A percentile compares a stretch with the other conserved stretches of the same genome.
Conservation (phyloP, 1,140 invertebrate genomes). For the Teleopsis dalmanni region DNA sequence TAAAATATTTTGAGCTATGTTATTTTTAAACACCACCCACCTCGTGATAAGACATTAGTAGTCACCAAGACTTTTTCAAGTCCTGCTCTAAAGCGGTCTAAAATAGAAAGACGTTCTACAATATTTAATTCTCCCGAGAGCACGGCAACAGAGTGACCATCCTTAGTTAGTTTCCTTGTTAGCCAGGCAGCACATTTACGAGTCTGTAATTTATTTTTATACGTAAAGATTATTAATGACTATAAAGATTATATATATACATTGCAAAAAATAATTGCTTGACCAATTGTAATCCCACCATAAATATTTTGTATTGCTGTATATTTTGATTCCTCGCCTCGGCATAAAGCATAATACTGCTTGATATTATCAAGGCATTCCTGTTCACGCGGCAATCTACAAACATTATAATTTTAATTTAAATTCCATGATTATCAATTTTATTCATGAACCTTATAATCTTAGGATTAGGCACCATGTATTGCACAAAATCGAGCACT, state of each 20-base stretch:
- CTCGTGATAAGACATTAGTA: conserved; percentile 89
- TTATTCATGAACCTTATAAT: conserved; percentile 63
- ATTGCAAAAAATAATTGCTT: conserved; percentile 98
- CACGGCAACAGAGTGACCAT: conserved; percentile 90
- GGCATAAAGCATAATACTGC: conserved; percentile 92
- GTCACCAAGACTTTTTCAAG: conserved; percentile 94
- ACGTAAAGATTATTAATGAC: not conserved
- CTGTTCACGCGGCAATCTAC: conserved; percentile 80
- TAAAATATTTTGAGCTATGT: no score
- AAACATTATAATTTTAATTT: no score
- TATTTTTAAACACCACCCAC: no score
- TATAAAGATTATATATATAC: conserved; percentile 50
- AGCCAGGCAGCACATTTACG: conserved; percentile 84
- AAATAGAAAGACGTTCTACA: conserved; percentile 85
- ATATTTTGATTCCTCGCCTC: conserved; percentile 77
- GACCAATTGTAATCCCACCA: conserved; percentile 89
- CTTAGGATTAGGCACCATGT: conserved; percentile 86
- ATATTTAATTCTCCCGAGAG: conserved; percentile 87
- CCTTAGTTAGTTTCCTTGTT: conserved; percentile 75
- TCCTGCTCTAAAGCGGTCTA: conserved; percentile 89
- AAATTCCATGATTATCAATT: no score
- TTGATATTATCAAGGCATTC: conserved; percentile 96
- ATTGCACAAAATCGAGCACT: conserved; percentile 95
- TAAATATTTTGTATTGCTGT: conserved; percentile 93
- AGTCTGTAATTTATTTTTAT: conserved; percentile 53